Percentiles rank a stretch among this genome's conserved stretches.
Evolutionary conservation across 2,797 vertebrate species (phyloP).

Genomic region (Pagetopsis macropterus): DNA sequence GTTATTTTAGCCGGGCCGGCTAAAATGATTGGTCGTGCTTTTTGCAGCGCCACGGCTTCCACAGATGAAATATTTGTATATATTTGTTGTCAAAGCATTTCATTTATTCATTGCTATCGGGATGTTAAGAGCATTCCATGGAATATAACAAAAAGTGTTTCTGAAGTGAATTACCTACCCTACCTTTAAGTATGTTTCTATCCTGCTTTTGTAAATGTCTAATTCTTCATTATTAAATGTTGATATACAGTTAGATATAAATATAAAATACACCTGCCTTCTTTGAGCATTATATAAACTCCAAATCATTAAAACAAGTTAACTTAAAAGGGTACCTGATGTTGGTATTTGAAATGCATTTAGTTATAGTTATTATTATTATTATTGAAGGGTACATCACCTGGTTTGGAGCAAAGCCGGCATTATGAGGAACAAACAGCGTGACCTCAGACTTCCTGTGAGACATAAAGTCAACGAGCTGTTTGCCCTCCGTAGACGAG

Average conservation of each 20-base stretch:
- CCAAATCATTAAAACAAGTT: not conserved
- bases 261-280: not conserved
- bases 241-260: not conserved
- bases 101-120: no score
- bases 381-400: slow-evolving; percentile 65
- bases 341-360: no score
- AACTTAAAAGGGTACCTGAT: not conserved
- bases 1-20: no score
- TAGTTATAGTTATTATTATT: not conserved
- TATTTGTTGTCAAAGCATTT: no score
- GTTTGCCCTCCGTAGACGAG: slow-evolving; percentile 80
- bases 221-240: not conserved
- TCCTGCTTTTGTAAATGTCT: not conserved
- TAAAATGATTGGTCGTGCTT: no score
- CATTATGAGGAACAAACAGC: slow-evolving; percentile 91
- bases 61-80: no score
- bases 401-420: slow-evolving; percentile 88
- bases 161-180: not conserved
- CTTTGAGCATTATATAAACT: not conserved
- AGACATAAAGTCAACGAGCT: slow-evolving; percentile 86
- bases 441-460: slow-evolving; percentile 86
- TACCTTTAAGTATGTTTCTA: not conserved
- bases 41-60: no score
- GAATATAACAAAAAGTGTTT: not conserved
- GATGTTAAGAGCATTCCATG: no score